A percentile compares a stretch with the other conserved stretches of the same genome.
phyloP scores from a whole-genome alignment of 2,797 vertebrate species.

The Phylloscopus collybita region DNA sequence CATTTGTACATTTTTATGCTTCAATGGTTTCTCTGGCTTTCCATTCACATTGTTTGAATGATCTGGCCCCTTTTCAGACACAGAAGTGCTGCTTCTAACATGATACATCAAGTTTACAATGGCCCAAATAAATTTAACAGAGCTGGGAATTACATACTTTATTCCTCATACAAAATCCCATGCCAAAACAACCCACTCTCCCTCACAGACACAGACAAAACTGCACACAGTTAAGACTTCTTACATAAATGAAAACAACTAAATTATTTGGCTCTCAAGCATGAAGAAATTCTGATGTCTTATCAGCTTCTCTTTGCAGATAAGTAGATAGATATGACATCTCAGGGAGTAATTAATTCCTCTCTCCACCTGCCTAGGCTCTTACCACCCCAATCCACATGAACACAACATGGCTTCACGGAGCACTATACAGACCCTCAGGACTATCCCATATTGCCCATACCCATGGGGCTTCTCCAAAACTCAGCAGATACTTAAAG shows the following conservation, averaged over 20 bases:
- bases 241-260: background rate
- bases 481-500: background rate
- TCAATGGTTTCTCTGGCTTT: background rate
- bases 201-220: background rate
- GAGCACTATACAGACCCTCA: fast-evolving
- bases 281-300: background rate
- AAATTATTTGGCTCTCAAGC: background rate
- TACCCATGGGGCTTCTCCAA: background rate
- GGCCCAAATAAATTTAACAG: background rate
- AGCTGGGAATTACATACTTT: background rate
- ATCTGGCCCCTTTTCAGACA: conserved; percentile 14
- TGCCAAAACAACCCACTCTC: background rate
- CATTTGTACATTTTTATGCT: background rate
- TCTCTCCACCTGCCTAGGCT: background rate
- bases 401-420: background rate
- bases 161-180: background rate
- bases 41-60: background rate
- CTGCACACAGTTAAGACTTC: background rate
- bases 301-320: background rate
- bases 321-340: background rate
- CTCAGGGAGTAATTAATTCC: background rate
- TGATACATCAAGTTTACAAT: conserved; percentile 10
- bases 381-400: background rate
- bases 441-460: background rate
- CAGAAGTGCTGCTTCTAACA: background rate